Percentiles rank a stretch among this genome's conserved stretches.
These are phyloP conservation scores for Adineta ricciae DNA, from an alignment of 2,888 invertebrate genomes.

Conservation along the genomic window DNA sequence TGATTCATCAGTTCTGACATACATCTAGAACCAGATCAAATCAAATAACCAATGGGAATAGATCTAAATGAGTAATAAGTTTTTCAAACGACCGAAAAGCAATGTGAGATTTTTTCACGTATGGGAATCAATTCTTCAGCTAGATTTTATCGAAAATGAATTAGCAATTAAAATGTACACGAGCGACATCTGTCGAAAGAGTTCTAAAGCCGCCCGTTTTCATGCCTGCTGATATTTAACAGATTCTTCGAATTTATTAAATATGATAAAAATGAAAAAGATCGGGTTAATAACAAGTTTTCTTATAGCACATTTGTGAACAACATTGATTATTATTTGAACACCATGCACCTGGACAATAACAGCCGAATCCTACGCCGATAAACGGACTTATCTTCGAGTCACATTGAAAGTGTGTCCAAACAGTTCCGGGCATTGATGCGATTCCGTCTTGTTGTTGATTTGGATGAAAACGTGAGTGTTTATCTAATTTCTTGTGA, in stretches of 20 bases:
- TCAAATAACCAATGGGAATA: background rate
- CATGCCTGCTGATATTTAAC: no score
- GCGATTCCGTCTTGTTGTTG: background rate
- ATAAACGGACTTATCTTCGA: background rate
- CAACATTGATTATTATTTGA: conserved; percentile 6
- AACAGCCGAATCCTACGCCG: conserved; percentile 4
- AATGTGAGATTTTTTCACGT: no score
- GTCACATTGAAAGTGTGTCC: conserved; percentile 16
- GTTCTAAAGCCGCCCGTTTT: no score
- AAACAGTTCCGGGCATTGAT: background rate
- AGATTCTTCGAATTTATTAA: no score
- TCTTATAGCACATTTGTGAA: conserved; percentile 14
- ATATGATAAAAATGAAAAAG: no score
- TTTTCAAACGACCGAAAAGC: no score
- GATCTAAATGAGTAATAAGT: background rate
- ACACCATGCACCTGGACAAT: conserved; percentile 19
- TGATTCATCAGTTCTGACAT: background rate
- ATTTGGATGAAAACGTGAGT: background rate
- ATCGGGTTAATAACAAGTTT: background rate
- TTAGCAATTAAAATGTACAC: no score
- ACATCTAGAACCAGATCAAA: background rate
- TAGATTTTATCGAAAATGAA: no score
- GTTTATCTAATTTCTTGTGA: background rate
- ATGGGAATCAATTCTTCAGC: no score
- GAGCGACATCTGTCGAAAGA: no score